Conservation (phyloP, 2,888 invertebrate species). For the Calephelis perditalis region DNA sequence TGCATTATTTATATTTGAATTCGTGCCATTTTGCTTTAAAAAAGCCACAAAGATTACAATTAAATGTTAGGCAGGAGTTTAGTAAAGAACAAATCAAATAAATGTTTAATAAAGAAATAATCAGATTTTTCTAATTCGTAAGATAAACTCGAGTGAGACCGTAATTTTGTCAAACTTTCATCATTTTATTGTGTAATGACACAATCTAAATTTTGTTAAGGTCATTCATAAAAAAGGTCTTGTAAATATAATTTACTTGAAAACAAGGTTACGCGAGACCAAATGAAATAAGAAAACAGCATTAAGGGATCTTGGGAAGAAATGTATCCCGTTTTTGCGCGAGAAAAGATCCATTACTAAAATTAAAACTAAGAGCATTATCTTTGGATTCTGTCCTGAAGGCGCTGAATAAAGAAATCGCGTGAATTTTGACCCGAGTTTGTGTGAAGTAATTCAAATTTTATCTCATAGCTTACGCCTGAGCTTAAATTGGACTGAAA, state of each 20-base stretch:
- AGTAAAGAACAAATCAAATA: too few relatives aligned
- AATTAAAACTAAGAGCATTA: constrained; percentile 11
- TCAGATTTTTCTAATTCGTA: too few relatives aligned
- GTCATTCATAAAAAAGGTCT: constrained; percentile 10
- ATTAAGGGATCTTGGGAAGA: constrained; percentile 8
- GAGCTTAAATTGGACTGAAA: too few relatives aligned
- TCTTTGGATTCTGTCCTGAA: constrained; percentile 1
- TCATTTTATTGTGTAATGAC: too few relatives aligned
- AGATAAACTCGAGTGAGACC: too few relatives aligned
- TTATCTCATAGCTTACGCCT: too few relatives aligned
- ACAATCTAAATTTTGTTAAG: constrained; percentile 3
- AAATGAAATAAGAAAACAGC: constrained; percentile 10
- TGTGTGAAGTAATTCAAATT: constrained; percentile 2
- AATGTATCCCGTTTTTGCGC: constrained; percentile 10
- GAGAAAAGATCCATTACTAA: constrained; percentile 11
- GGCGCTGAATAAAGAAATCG: constrained; percentile 2
- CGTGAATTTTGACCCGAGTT: constrained; percentile 3
- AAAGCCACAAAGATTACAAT: too few relatives aligned
- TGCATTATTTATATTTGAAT: too few relatives aligned
- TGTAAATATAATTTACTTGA: constrained; percentile 8
- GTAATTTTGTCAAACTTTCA: too few relatives aligned
- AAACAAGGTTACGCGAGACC: constrained; percentile 9
- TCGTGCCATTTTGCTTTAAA: too few relatives aligned
- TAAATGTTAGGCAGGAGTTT: too few relatives aligned
- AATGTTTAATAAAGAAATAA: too few relatives aligned